phyloP scores from a whole-genome alignment of 2,113 vertebrate genomes.

The Myiagra hebetior region DNA sequence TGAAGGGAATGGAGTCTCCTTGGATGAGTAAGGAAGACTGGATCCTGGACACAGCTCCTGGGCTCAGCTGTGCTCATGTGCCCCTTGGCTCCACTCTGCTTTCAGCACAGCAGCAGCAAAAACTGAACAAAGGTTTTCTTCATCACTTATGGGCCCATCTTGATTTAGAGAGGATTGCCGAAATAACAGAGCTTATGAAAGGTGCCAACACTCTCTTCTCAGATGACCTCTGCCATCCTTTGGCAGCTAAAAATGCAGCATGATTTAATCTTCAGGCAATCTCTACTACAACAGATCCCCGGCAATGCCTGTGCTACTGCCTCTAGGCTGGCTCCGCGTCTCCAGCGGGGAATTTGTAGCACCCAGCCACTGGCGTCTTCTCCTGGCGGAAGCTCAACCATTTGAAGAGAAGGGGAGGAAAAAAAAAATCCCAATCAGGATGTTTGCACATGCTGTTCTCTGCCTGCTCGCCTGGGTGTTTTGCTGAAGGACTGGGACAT shows the following conservation, averaged over 20 bases:
- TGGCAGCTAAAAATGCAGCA: not conserved
- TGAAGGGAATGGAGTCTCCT: not conserved
- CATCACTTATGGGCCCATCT: not conserved
- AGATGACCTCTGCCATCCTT: not conserved
- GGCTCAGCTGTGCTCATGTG: not conserved
- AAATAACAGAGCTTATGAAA: not conserved
- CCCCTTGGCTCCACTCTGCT: not conserved
- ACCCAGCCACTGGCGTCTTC: slow-evolving; percentile 66
- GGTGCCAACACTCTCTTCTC: not conserved
- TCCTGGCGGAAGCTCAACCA: slow-evolving; percentile 6
- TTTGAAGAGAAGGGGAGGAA: not conserved
- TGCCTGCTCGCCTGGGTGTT: not conserved
- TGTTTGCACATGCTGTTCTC: not conserved
- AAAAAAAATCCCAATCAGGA: not conserved
- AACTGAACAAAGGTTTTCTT: not conserved
- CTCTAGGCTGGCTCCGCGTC: not conserved
- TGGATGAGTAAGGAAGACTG: not conserved
- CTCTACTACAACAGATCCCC: not conserved
- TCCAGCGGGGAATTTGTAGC: slow-evolving; percentile 62
- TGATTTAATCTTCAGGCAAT: not conserved
- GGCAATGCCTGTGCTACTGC: not conserved
- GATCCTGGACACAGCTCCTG: not conserved
- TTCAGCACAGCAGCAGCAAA: not conserved
- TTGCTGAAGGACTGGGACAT: slow-evolving; percentile 50
- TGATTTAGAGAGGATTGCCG: not conserved